Evolutionary conservation across 2,888 invertebrate species (phyloP).

Genomic region (Sepiola atlantica): DNA sequence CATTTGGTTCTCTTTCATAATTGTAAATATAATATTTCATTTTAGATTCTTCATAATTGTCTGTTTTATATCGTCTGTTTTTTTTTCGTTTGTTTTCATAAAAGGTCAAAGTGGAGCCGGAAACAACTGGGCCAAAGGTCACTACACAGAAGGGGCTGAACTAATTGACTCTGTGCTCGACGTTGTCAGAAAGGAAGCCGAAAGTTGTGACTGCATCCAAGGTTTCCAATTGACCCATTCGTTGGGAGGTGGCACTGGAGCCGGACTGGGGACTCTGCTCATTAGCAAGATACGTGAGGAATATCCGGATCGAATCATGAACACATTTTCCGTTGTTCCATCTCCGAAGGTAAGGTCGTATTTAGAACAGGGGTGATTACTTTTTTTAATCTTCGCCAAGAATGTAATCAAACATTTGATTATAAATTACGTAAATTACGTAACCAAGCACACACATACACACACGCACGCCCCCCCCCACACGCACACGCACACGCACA

Average conservation of each 20-base stretch:
- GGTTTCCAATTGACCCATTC: constrained; percentile 66
- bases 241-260: constrained; percentile 65
- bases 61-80: not conserved
- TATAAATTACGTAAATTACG: not conserved
- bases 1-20: too few relatives aligned
- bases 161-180: constrained; percentile 55
- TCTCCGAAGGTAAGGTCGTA: constrained; percentile 80
- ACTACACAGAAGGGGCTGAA: constrained; percentile 54
- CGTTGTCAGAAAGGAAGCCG: constrained; percentile 54
- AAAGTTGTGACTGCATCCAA: constrained; percentile 58
- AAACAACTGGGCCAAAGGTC: constrained; percentile 52
- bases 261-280: constrained; percentile 65
- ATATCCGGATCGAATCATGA: constrained; percentile 80
- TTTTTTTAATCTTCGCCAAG: not conserved
- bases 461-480: too few relatives aligned
- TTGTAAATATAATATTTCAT: too few relatives aligned
- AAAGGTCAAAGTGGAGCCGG: constrained; percentile 74
- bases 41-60: not conserved
- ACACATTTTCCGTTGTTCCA: constrained; percentile 93
- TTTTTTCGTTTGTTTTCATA: not conserved
- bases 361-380: not conserved
- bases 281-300: constrained; percentile 67
- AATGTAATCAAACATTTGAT: not conserved
- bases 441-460: not conserved
- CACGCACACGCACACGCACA: constrained; percentile 17